A percentile compares a stretch with the other conserved stretches of the same genome.
These are phyloP conservation scores for Dichetophora obliterata DNA, from an alignment of 2,888 invertebrate species.

Conservation along the genomic window DNA sequence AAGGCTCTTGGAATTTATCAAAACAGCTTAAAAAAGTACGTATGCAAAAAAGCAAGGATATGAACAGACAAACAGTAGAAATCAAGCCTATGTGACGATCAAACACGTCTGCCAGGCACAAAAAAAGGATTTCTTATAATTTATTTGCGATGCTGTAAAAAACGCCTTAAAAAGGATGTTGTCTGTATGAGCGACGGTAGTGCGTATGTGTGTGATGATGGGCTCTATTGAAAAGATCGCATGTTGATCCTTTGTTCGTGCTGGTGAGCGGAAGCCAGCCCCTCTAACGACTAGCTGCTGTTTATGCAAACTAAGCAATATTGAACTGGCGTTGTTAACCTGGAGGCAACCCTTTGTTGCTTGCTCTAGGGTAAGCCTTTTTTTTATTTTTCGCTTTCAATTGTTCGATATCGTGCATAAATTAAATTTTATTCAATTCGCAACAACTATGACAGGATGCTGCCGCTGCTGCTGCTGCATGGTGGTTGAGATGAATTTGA, in stretches of 20 bases:
- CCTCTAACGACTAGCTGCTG: conserved; percentile 1
- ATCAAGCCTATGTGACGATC: conserved; percentile 45
- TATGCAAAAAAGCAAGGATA: conserved; percentile 1
- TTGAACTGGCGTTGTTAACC: neutral
- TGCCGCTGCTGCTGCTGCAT: neutral
- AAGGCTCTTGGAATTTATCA: conserved; percentile 36
- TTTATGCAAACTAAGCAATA: neutral
- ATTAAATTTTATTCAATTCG: conserved; percentile 1
- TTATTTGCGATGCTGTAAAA: conserved; percentile 62
- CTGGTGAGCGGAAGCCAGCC: neutral
- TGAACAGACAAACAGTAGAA: neutral
- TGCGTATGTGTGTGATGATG: conserved; percentile 18
- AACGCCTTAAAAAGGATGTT: conserved; percentile 56
- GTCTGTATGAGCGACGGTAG: neutral
- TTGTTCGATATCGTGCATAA: conserved; percentile 31
- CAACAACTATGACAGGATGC: neutral
- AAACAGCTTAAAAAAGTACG: neutral
- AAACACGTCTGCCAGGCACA: conserved; percentile 50
- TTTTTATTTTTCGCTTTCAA: conserved; percentile 4
- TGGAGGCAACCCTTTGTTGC: neutral
- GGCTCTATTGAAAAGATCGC: conserved; percentile 11
- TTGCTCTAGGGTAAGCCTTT: neutral
- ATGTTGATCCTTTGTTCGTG: conserved; percentile 39
- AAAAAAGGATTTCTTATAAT: conserved; percentile 59
- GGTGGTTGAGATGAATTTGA: neutral